Evolutionary conservation across 2,888 invertebrate genomes (phyloP), one percentile per base, ranked within the genome.

Genomic region (Iselma pallidipennis): DNA sequence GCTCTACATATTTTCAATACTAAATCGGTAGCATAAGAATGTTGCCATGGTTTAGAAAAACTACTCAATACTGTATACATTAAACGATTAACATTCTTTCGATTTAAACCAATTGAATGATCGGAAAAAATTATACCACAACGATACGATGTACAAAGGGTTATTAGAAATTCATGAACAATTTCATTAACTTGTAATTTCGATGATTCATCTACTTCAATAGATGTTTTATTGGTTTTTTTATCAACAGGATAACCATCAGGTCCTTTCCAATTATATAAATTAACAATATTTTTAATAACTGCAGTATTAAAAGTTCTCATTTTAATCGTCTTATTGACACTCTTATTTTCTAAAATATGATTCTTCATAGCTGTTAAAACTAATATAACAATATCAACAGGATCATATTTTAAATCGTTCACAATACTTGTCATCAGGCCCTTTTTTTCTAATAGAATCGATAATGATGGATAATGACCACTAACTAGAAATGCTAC

Each of bases 181-280:
- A 86, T 81, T 10, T 83, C 81, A 48, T 83, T 83, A 6, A 91
- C 88, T 58, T 81, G 77, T 31, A 84, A 77, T 68, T 84, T 84
- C 49, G 84, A 83, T n/a, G 80, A 70, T 61, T 78, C 72, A 70
- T 82, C 74, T 2, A 78, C 69, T 78, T 79, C 3, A 52, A 52
- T 62, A 72, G 21, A 26, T 25, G 52, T 63, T 76, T 80, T 66
- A 70, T 82, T 75, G 61, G 83, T 84, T 59, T 77, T 81, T 56
- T 78, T 80, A 21, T 74, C 78, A 0, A 81, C 76, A 55, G 83
- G 84, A 72, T 83, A 81, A 19, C 82, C 83, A 9, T 82, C 82
- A 0, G 90, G 90, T 0, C 91, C 92, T 72, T 86, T 87, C 92
- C 92, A 93, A 67, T 89, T 87, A 70, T 90, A 92, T 1, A 92